Base-by-base conservation (phyloP, 2,888 invertebrate genomes). In the Thecophora atra region DNA sequence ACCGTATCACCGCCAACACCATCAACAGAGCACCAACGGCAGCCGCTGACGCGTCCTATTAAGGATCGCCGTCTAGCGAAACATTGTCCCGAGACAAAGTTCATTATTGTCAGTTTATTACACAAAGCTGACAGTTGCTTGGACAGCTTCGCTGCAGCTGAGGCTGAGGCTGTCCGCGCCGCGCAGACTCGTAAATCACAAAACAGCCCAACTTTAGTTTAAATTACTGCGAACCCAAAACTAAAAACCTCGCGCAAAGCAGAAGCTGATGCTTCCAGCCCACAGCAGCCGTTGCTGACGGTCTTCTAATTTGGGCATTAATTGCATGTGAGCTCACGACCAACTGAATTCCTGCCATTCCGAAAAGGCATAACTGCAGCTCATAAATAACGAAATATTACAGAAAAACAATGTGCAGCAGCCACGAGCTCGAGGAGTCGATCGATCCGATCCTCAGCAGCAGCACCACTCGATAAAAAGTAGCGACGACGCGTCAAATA, bases 301-400 rank as follows among this genome's bases (percentile, higher is more conserved):
- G 72, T 60, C 51, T 66, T 76, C 76, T 77, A 76, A 78, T 77
- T 78, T 78, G 77, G 78, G 73, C 77, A 78, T 78, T 78, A 78
- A 78, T 78, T 78, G 78, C 76, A 76, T 75, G 75, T 78, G 76
- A 76, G 76, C 76, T 77, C 78, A 78, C 77, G 76, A 78, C 52
- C 70, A 63, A 70, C 74, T 76, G 75, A 78, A 78, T 78, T 78
- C 77, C 77, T 76, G 67, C 73, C 76, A 77, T 78, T 76, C 76
- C 77, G 73, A 78, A 78, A 78, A 78, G 78, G 78, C 78, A 78
- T 78, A 77, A 76, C 77, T 75, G 72, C 75, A 75, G 76, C 77
- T 78, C 77, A 78, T 78, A 78, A 78, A 78, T 77, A 77, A 78
- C 76, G 74, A 75, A 75, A 72, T 73, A 66, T 58, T 71, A 52